phyloP scores from a whole-genome alignment of 2,113 vertebrate species.

The Sardina pilchardus region DNA sequence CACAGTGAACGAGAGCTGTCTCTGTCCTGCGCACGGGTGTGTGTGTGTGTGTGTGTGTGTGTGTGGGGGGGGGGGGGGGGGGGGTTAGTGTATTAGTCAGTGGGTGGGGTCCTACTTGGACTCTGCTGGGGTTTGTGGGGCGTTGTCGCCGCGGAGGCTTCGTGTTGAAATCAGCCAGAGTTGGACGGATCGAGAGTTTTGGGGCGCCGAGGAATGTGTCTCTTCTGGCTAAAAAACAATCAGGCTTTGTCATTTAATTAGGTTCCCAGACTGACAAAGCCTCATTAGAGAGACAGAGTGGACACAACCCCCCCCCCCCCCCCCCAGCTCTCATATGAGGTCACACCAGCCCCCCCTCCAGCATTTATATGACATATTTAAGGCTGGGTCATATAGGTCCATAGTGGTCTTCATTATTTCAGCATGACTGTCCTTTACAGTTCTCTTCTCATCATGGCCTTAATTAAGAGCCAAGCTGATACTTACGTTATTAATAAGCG shows the following conservation, averaged over 20 bases:
- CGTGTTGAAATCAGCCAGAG: not conserved
- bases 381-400: no score
- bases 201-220: not conserved
- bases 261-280: not conserved
- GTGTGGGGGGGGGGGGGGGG: not conserved
- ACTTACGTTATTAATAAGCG: no score
- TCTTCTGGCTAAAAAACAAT: not conserved
- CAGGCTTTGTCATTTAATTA: constrained; percentile 5
- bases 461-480: not conserved
- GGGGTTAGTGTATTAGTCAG: no score
- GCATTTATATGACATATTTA: not conserved
- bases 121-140: not conserved
- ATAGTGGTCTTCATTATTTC: not conserved
- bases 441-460: not conserved
- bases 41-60: not conserved
- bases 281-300: not conserved
- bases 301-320: no score
- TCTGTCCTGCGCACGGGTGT: not conserved
- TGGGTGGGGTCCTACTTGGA: not conserved
- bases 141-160: no score
- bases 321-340: no score
- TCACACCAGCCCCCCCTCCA: no score
- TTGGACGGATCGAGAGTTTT: not conserved
- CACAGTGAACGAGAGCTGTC: no score
- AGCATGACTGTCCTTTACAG: not conserved